Conservation (phyloP, 2,888 invertebrate species). For the Abrostola triplasia region DNA sequence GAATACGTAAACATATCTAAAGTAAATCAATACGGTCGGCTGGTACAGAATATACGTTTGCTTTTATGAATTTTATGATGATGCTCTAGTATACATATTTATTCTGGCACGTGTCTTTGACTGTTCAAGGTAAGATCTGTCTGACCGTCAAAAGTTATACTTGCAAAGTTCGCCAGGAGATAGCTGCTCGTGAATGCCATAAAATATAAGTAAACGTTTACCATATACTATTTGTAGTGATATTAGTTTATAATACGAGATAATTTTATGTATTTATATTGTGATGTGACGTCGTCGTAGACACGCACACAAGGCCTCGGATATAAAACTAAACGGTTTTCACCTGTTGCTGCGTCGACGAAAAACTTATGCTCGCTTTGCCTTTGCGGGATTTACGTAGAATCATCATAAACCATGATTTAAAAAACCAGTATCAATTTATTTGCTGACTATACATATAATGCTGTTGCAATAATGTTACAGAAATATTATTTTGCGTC, state of each 20-base stretch:
- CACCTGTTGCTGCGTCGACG: constrained; percentile 19
- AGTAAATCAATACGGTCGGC: constrained; percentile 80
- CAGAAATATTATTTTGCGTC: constrained; percentile 46
- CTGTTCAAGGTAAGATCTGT: constrained; percentile 32
- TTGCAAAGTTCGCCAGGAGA: constrained; percentile 5
- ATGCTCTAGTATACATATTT: constrained; percentile 74
- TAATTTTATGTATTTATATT: constrained; percentile 25
- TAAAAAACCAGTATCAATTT: constrained; percentile 14
- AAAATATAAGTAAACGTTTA: constrained; percentile 39
- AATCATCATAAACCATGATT: constrained; percentile 9
- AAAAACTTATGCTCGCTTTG: constrained; percentile 7
- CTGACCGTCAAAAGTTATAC: constrained; percentile 16
- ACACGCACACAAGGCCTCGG: constrained; percentile 6
- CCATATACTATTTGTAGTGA: constrained; percentile 13
- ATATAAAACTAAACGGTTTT: constrained; percentile 17
- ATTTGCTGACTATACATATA: constrained; percentile 39
- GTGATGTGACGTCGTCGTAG: constrained; percentile 20
- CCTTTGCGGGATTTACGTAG: not conserved
- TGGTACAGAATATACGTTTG: constrained; percentile 69
- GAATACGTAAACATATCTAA: constrained; percentile 77
- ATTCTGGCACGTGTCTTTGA: constrained; percentile 56
- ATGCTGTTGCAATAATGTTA: constrained; percentile 31
- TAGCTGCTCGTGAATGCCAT: constrained; percentile 27
- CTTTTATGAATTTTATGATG: constrained; percentile 83
- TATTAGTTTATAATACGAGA: constrained; percentile 26